phyloP scores from a whole-genome alignment of 2,797 vertebrate species.

The Galaxias olidus region DNA sequence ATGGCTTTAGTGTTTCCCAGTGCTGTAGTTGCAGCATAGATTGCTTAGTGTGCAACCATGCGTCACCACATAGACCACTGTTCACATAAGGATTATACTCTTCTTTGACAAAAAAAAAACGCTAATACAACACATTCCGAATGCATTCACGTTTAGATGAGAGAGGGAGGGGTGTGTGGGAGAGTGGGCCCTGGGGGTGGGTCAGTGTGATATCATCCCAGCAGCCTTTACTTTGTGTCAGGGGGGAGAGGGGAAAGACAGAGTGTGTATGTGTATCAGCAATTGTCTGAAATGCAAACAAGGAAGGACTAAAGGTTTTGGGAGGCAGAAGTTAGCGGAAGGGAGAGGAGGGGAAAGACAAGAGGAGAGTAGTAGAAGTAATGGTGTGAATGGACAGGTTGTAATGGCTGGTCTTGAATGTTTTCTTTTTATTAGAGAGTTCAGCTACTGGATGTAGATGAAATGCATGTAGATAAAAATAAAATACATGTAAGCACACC shows the following conservation, averaged over 20 bases:
- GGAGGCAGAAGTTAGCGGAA: conserved; percentile 18
- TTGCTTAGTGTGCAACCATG: conserved; percentile 13
- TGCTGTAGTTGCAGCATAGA: neutral
- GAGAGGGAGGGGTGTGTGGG: conserved; percentile 34
- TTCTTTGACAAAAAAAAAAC: conserved; percentile 64
- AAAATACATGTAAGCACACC: neutral
- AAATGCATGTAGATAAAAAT: too few relatives aligned
- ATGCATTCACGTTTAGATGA: conserved; percentile 64
- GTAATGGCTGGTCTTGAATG: neutral
- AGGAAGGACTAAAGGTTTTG: conserved; percentile 41
- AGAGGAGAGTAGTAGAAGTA: neutral
- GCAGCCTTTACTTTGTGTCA: conserved; percentile 57
- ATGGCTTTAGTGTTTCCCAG: conserved; percentile 50
- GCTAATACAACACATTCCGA: conserved; percentile 79
- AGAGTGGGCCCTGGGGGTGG: conserved; percentile 1
- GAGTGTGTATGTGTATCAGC: conserved; percentile 37
- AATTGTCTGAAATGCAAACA: conserved; percentile 64
- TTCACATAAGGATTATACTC: conserved; percentile 75
- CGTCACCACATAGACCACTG: conserved; percentile 34
- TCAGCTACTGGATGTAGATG: too few relatives aligned
- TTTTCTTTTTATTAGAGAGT: conserved; percentile 3
- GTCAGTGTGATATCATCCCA: conserved; percentile 73
- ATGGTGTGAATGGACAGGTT: neutral
- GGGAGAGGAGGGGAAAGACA: conserved; percentile 19
- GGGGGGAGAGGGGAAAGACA: conserved; percentile 20